Evolutionary conservation across 2,888 invertebrate species (phyloP).

Genomic region (Thalpophila matura): DNA sequence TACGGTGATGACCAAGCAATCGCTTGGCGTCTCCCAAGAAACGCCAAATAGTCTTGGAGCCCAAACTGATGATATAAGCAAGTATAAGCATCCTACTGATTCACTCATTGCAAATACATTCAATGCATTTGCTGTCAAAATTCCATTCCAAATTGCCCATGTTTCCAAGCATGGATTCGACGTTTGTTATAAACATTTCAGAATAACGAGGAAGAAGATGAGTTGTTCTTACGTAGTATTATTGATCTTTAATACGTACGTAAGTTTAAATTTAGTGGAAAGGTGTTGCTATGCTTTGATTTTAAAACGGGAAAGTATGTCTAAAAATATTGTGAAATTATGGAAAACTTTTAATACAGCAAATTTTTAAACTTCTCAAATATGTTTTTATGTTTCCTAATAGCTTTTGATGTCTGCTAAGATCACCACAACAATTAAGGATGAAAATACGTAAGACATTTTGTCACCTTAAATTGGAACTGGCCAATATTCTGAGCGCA

Average conservation of each 20-base stretch:
- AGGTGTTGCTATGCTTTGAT: slow-evolving; percentile 6
- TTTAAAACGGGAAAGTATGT: not conserved
- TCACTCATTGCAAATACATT: slow-evolving; percentile 55
- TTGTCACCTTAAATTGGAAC: slow-evolving; percentile 39
- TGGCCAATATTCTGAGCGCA: slow-evolving; percentile 43
- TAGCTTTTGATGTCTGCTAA: slow-evolving; percentile 18
- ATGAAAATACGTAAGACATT: slow-evolving; percentile 27
- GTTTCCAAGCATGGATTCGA: slow-evolving; percentile 52
- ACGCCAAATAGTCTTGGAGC: slow-evolving; percentile 28
- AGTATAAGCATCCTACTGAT: slow-evolving; percentile 22
- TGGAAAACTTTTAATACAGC: too few relatives aligned
- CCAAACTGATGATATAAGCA: not conserved
- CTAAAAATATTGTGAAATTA: not conserved
- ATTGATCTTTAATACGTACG: slow-evolving; percentile 30
- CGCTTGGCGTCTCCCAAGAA: slow-evolving; percentile 23
- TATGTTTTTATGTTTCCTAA: too few relatives aligned
- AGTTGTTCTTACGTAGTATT: slow-evolving; percentile 37
- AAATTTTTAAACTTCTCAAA: too few relatives aligned
- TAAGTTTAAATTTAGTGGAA: not conserved
- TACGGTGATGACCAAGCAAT: slow-evolving; percentile 29
- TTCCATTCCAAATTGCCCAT: slow-evolving; percentile 55
- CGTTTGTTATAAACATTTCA: slow-evolving; percentile 57
- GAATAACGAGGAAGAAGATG: slow-evolving; percentile 29
- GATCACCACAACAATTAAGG: slow-evolving; percentile 36
- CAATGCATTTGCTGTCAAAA: slow-evolving; percentile 54